phyloP scores from a whole-genome alignment of 2,113 vertebrate genomes.

The Zeus faber region DNA sequence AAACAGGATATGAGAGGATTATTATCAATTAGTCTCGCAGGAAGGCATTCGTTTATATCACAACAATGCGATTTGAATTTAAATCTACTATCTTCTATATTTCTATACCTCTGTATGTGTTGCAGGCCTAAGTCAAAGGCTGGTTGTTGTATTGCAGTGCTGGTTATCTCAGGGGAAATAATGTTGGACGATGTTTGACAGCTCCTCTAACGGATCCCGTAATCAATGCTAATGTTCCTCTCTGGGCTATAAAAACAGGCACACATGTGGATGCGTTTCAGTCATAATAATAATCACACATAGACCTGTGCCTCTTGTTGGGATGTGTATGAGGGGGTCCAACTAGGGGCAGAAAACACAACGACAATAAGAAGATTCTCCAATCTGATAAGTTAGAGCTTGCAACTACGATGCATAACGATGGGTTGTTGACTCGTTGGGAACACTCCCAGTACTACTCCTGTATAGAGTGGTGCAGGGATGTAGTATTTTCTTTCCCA shows the following conservation, averaged over 20 bases:
- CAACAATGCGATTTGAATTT: slow-evolving; percentile 11
- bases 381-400: no score
- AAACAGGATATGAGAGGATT: no score
- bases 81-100: slow-evolving; percentile 13
- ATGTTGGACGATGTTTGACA: slow-evolving; percentile 26
- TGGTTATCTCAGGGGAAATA: slow-evolving; percentile 59
- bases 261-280: neutral
- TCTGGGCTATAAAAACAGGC: slow-evolving; percentile 28
- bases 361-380: no score
- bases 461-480: no score
- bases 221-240: slow-evolving; percentile 49
- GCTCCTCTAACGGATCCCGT: slow-evolving; percentile 38
- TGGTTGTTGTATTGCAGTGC: slow-evolving; percentile 9
- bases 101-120: neutral
- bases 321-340: no score
- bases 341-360: no score
- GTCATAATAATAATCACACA: neutral
- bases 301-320: neutral
- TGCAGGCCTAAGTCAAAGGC: no score
- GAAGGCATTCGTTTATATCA: neutral
- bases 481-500: no score
- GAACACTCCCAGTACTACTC: no score
- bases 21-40: neutral
- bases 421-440: no score
- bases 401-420: no score